These are phyloP conservation scores for Hypomesus transpacificus DNA, from an alignment of 2,113 vertebrate species.

Conservation along the genomic window DNA sequence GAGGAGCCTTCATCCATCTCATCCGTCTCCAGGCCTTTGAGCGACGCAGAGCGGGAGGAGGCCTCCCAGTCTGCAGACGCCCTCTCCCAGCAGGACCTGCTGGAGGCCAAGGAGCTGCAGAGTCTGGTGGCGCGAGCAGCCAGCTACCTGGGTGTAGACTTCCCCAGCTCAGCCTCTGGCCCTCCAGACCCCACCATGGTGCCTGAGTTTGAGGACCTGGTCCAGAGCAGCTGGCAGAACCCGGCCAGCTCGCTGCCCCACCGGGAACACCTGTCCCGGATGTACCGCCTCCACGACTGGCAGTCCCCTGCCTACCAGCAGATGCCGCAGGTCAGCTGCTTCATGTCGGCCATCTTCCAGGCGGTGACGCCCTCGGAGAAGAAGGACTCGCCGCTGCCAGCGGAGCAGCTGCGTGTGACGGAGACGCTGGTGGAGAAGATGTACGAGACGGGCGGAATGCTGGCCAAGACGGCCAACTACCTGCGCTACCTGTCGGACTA, in stretches of 20 bases:
- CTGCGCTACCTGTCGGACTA: constrained; percentile 49
- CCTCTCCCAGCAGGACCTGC: constrained; percentile 31
- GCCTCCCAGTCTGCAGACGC: constrained; percentile 8
- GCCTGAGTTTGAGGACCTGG: constrained; percentile 43
- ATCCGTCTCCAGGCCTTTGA: constrained; percentile 1
- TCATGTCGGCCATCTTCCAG: constrained; percentile 51
- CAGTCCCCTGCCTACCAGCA: constrained; percentile 41
- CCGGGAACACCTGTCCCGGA: constrained; percentile 33
- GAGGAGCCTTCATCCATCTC: constrained; percentile 25
- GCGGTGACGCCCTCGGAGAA: constrained; percentile 33
- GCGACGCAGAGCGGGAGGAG: constrained; percentile 9
- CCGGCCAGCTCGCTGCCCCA: constrained; percentile 39
- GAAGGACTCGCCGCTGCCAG: constrained; percentile 4
- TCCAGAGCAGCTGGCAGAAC: constrained; percentile 48
- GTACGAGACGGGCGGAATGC: constrained; percentile 47
- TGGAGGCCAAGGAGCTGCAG: constrained; percentile 35
- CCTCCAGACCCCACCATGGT: constrained; percentile 33
- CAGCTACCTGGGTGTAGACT: constrained; percentile 33
- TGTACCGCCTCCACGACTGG: constrained; percentile 43
- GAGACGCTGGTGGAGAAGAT: constrained; percentile 43
- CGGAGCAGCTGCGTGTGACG: constrained; percentile 30
- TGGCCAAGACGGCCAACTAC: constrained; percentile 49
- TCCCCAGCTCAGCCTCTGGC: constrained; percentile 18
- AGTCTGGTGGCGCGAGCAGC: constrained; percentile 39
- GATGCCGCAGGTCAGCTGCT: constrained; percentile 46